Base-by-base conservation (phyloP, 2,113 vertebrate genomes). In the Bufo gargarizans region DNA sequence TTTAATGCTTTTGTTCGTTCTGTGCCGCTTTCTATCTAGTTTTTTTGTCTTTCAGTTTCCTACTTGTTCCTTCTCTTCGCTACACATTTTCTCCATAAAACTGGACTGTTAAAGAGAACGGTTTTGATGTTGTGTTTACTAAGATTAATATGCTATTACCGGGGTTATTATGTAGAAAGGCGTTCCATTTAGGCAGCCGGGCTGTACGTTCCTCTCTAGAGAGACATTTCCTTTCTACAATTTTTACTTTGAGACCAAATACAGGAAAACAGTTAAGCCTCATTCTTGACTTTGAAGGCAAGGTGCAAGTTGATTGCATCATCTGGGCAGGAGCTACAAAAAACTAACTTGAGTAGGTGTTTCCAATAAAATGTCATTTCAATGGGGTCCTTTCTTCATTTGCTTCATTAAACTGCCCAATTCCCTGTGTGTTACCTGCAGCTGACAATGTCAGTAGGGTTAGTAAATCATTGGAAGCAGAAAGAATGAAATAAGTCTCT, bases 301-400 rank as follows among this genome's bases (percentile, higher is more conserved):
- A 69, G 65, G 82, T 69, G 65, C 65, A 84, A 72, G 82, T 3
- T 43, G 45, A 72, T 74, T 84, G 82, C 65, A 56, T 84, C 82
- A 84, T 53, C 13, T 56, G n/a, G 20, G 53, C 53, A 56, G 17
- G 11, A 33, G 82, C 82, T 84, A 84, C 82, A 84, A 71, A 84
- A 84, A 84, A 71, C 22, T 61, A 53, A 53, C 82, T 84, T 71
- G 47, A 84, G 63, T 84, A 84, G n/a, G 63, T 83, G 81, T 47
- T 69, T 83, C 61, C 56, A 49, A 49, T 67, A 22, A 71, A 50
- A 56, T 13, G 3, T 56, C 17, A 16, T 43, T 84, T 72, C 65
- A 84, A 74, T 82, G 80, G 45, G 43, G 61, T 61, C 14, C 58
- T 19, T 82, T 83, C 63, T 67, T 67, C 80, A 82, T 50, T 50